These are phyloP conservation scores for Buathra laborator DNA, from an alignment of 2,888 invertebrate species.

Conservation along the genomic window DNA sequence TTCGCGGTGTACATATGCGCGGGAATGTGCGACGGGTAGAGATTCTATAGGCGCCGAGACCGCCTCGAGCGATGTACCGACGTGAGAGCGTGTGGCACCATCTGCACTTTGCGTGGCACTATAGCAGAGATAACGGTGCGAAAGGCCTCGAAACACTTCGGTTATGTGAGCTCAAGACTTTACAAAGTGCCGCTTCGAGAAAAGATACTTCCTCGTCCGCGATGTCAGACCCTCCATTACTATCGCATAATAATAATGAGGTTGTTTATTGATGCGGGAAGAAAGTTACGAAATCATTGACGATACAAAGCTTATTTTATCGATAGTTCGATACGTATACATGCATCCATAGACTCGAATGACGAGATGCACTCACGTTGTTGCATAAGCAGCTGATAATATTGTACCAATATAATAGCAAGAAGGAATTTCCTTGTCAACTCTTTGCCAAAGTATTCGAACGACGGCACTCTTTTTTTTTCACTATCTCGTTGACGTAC, in stretches of 20 bases:
- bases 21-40: constrained; percentile 35
- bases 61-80: not conserved
- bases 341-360: not conserved
- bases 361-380: constrained; percentile 33
- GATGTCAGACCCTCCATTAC: constrained; percentile 7
- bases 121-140: constrained; percentile 43
- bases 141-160: constrained; percentile 32
- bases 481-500: not conserved
- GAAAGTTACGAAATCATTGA: constrained; percentile 57
- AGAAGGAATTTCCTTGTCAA: not conserved
- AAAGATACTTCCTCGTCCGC: constrained; percentile 43
- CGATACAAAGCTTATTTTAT: constrained; percentile 32
- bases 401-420: not conserved
- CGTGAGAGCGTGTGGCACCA: constrained; percentile 35
- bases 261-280: constrained; percentile 1
- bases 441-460: constrained; percentile 8
- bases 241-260: constrained; percentile 5
- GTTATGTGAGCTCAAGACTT: constrained; percentile 32
- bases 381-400: constrained; percentile 52
- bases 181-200: constrained; percentile 32
- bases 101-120: constrained; percentile 37
- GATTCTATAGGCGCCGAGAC: constrained; percentile 44
- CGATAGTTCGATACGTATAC: constrained; percentile 32
- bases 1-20: constrained; percentile 3
- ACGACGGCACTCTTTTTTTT: not conserved